phyloP scores from a whole-genome alignment of 1,140 invertebrate species.

The Euwallacea fornicatus region DNA sequence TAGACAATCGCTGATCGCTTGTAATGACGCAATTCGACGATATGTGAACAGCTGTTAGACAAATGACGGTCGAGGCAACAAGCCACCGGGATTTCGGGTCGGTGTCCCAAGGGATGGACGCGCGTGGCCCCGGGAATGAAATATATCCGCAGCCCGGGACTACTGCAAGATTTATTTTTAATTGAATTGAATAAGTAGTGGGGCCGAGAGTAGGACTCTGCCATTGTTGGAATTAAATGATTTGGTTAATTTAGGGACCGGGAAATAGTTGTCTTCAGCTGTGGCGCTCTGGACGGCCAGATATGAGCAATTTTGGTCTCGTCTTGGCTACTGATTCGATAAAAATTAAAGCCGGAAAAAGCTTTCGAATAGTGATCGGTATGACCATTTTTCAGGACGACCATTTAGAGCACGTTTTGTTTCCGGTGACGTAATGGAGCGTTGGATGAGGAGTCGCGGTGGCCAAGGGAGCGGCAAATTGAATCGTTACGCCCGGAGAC shows the following conservation, averaged over 20 bases:
- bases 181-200: slow-evolving; percentile 43
- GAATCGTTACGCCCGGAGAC: slow-evolving; percentile 45
- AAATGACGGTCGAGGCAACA: slow-evolving; percentile 56
- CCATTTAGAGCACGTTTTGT: slow-evolving; percentile 41
- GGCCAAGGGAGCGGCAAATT: slow-evolving; percentile 54
- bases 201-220: slow-evolving; percentile 6
- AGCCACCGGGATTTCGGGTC: slow-evolving; percentile 48
- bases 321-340: too few relatives aligned
- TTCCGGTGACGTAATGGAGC: slow-evolving; percentile 52
- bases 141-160: slow-evolving; percentile 50
- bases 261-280: not conserved
- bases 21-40: slow-evolving; percentile 46
- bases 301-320: too few relatives aligned
- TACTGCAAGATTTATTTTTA: slow-evolving; percentile 45
- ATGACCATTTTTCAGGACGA: slow-evolving; percentile 5
- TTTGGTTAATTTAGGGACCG: slow-evolving; percentile 20
- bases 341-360: too few relatives aligned
- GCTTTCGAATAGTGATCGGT: too few relatives aligned
- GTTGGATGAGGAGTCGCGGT: slow-evolving; percentile 53
- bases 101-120: slow-evolving; percentile 58
- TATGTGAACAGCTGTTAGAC: slow-evolving; percentile 53
- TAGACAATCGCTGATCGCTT: slow-evolving; percentile 28
- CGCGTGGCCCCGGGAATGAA: slow-evolving; percentile 61
- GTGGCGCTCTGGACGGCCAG: too few relatives aligned
- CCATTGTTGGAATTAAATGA: slow-evolving; percentile 27